A percentile compares a stretch with the other conserved stretches of the same genome.
Evolutionary conservation across 1,140 invertebrate species (phyloP).

Genomic region (Sesamia nonagrioides): DNA sequence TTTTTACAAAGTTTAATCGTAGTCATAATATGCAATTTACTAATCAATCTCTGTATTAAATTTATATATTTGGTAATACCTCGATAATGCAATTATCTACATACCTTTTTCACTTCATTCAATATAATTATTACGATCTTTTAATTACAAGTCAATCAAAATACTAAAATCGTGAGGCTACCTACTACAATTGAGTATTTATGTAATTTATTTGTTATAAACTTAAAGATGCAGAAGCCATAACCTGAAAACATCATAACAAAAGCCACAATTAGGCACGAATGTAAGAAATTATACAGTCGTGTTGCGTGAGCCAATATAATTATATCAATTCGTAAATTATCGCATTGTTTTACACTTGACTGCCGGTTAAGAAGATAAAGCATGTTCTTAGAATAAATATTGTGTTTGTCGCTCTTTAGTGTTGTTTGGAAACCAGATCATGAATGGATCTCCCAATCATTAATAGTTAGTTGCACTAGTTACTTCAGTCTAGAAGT

Average conservation of each 20-base stretch:
- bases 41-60: background rate
- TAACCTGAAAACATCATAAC: conserved; percentile 36
- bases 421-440: no score
- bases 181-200: conserved; percentile 17
- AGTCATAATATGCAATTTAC: background rate
- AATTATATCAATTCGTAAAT: conserved; percentile 36
- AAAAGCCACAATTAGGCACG: conserved; percentile 22
- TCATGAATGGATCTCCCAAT: no score
- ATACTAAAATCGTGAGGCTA: conserved; percentile 24
- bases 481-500: no score
- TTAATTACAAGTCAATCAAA: conserved; percentile 22
- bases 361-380: background rate
- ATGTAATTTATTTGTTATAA: conserved; percentile 35
- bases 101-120: conserved; percentile 7
- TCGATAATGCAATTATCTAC: conserved; percentile 11
- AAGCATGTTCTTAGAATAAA: background rate
- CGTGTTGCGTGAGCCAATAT: conserved; percentile 28
- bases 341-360: conserved; percentile 27
- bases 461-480: no score
- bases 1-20: background rate
- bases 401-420: background rate
- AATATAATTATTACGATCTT: conserved; percentile 4
- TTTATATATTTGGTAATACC: conserved; percentile 7
- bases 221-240: conserved; percentile 11
- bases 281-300: conserved; percentile 26